Base-by-base conservation (phyloP, 2,888 invertebrate genomes). In the Coremacera marginata region DNA sequence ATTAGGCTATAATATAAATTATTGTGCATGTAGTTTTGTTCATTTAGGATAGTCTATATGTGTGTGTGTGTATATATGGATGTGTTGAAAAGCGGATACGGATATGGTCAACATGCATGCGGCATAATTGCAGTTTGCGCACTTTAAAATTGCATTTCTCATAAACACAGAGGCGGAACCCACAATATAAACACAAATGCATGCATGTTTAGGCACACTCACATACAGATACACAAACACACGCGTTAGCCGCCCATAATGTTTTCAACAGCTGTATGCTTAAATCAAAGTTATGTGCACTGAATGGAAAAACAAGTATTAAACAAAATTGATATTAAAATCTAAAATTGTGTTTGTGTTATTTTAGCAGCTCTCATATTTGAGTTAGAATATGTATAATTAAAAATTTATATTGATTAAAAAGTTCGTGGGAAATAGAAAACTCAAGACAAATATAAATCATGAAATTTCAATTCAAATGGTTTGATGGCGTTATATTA, bases 61-160 rank as follows among this genome's bases (percentile, higher is more conserved):
- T 22, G 57, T 60, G 57, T 11, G 60, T 60, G n/a, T 22, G 4
- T 19, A 11, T 62, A 31, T 62, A 4, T 9, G 4, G 1, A 14
- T 62, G 62, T 63, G 34, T 60, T 75, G 67, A 70, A 76, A 76
- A 72, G 73, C 76, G 76, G 75, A 78, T 78, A 55, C 70, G 72
- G 78, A 72, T 72, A 76, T 76, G 78, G 72, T 70, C 76, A 37
- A 76, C 65, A 73, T 76, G 78, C 65, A 76, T 70, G 75, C 78
- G 73, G 76, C 67, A 78, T 76, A 78, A 76, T 76, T 76, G 75
- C 72, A 68, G 44, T 63, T 63, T 63, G 37, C 51, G 62, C 34
- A 65, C 52, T 70, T 55, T 70, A 31, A 19, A 70, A 51, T 63
- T 63, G 63, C 27, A 31, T 27, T 27, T 31, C 27, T 31, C 31